These are phyloP conservation scores for Cydia fagiglandana DNA, from an alignment of 1,140 invertebrate genomes.

Conservation along the genomic window DNA sequence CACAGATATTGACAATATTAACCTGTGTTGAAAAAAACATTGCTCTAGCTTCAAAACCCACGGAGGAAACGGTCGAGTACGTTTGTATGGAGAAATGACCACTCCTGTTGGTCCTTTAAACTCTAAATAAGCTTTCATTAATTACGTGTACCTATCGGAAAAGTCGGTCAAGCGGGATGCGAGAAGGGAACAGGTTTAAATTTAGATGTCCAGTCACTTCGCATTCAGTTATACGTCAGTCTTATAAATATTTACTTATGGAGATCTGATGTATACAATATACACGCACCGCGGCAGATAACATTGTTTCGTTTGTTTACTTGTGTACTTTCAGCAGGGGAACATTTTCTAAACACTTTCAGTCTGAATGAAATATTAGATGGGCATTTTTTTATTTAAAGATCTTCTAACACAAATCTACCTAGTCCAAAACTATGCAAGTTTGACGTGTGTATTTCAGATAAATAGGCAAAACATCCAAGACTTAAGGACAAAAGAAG, in stretches of 20 bases:
- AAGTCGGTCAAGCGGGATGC: constrained; percentile 12
- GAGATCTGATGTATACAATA: constrained; percentile 6
- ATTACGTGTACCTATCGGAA: neutral
- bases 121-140: constrained; percentile 10
- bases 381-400: neutral
- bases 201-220: constrained; percentile 12
- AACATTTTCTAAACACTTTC: neutral
- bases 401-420: neutral
- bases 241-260: constrained; percentile 18
- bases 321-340: neutral
- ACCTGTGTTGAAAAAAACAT: no score
- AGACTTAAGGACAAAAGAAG: no score
- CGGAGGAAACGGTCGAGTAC: no score
- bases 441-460: no score
- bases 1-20: no score
- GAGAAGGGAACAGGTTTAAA: constrained; percentile 13
- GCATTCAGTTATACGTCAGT: constrained; percentile 4
- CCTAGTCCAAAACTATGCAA: no score
- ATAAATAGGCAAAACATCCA: no score
- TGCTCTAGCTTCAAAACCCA: no score
- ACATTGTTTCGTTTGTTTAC: constrained; percentile 1
- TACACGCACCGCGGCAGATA: neutral
- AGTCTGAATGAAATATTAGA: neutral
- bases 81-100: no score
- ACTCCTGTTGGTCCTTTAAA: no score